These are phyloP conservation scores for Galerucella calmariensis DNA, from an alignment of 2,888 invertebrate genomes.

Conservation along the genomic window DNA sequence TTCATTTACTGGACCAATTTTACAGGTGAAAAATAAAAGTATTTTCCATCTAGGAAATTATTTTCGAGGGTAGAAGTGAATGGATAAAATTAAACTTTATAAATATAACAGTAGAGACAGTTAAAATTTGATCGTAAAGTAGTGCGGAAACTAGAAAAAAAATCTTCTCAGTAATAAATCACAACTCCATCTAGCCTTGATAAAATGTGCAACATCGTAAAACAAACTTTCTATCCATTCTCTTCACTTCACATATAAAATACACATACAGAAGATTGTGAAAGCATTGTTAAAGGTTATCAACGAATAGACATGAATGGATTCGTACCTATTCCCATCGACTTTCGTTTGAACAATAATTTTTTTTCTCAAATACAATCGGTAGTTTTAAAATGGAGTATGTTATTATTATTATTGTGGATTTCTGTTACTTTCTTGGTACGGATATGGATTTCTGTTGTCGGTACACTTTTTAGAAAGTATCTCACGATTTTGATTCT, in stretches of 20 bases:
- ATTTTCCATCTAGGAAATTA: too few relatives aligned
- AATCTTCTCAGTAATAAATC: not conserved
- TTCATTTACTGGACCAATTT: too few relatives aligned
- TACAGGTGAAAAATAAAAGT: too few relatives aligned
- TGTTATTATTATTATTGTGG: not conserved
- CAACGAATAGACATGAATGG: slow-evolving; percentile 26
- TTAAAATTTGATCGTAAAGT: too few relatives aligned
- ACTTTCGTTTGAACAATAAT: slow-evolving; percentile 43
- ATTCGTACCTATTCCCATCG: slow-evolving; percentile 41
- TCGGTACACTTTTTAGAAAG: slow-evolving; percentile 6
- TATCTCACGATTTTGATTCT: slow-evolving; percentile 6
- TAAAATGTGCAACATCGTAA: slow-evolving; percentile 29
- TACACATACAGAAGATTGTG: slow-evolving; percentile 13
- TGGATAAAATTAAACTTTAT: too few relatives aligned
- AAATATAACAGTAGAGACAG: too few relatives aligned
- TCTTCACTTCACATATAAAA: not conserved
- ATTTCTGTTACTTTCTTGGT: slow-evolving; percentile 1
- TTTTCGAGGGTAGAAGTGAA: too few relatives aligned
- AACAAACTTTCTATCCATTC: slow-evolving; percentile 29
- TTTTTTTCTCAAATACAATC: slow-evolving; percentile 7
- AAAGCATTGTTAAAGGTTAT: slow-evolving; percentile 35
- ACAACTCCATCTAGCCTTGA: slow-evolving; percentile 19
- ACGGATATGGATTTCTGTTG: too few relatives aligned
- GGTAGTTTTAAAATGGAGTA: not conserved
- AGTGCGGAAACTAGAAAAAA: not conserved